Conservation (phyloP, 64 coral and sea anemone genomes). For the Porites lutea region DNA sequence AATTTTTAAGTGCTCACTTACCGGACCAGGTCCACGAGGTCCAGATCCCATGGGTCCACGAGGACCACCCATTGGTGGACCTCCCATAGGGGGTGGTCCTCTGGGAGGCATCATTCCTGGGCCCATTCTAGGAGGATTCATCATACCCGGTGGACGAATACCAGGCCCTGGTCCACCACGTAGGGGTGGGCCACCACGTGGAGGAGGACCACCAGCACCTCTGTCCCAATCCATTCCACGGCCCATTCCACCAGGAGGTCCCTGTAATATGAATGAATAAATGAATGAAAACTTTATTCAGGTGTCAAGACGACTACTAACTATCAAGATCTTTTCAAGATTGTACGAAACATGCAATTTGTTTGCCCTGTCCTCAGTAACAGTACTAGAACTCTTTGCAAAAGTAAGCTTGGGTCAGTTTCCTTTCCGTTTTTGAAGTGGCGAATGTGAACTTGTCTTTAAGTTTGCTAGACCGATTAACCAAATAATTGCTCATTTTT, state of each 20-base stretch:
- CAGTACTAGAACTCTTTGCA: too few relatives aligned
- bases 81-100: slow-evolving; percentile 48
- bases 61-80: slow-evolving; percentile 28
- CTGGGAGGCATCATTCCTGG: slow-evolving; percentile 51
- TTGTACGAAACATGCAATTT: too few relatives aligned
- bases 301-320: too few relatives aligned
- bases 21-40: neutral
- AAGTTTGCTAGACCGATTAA: too few relatives aligned
- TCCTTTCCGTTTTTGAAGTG: too few relatives aligned
- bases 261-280: neutral
- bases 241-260: slow-evolving; percentile 61
- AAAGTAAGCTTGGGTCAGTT: too few relatives aligned
- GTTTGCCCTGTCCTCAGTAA: too few relatives aligned
- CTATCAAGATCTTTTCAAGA: too few relatives aligned
- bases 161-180: slow-evolving; percentile 54
- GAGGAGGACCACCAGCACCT: neutral
- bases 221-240: slow-evolving; percentile 18
- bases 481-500: too few relatives aligned
- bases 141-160: slow-evolving; percentile 34
- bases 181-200: neutral
- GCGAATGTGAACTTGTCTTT: too few relatives aligned
- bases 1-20: neutral
- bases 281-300: too few relatives aligned
- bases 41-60: slow-evolving; percentile 43
- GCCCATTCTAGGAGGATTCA: slow-evolving; percentile 50